Evolutionary conservation across 2,888 invertebrate species (phyloP).

Genomic region (Monopis laevigella): DNA sequence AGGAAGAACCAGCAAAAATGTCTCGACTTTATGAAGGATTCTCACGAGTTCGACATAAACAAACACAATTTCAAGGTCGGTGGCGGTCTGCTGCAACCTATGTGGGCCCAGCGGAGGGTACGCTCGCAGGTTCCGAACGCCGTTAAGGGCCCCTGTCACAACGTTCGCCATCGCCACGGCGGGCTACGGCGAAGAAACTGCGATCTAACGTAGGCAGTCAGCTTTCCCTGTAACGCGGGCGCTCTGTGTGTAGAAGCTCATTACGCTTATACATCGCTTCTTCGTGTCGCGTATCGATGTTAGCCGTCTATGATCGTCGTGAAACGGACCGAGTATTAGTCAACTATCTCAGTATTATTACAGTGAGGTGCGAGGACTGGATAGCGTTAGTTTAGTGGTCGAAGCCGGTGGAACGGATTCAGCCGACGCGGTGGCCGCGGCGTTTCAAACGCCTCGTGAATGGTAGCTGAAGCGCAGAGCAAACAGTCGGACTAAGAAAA

Average conservation of each 20-base stretch:
- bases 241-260: slow-evolving; percentile 26
- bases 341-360: slow-evolving; percentile 68
- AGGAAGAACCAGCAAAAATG: slow-evolving; percentile 61
- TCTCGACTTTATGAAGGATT: slow-evolving; percentile 71
- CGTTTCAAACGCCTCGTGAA: slow-evolving; percentile 50
- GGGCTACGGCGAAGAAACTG: slow-evolving; percentile 57
- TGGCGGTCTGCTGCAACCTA: slow-evolving; percentile 31
- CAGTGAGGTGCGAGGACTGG: slow-evolving; percentile 58
- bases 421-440: slow-evolving; percentile 57
- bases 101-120: slow-evolving; percentile 54
- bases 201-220: slow-evolving; percentile 50
- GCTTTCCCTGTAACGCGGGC: slow-evolving; percentile 22
- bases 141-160: slow-evolving; percentile 48
- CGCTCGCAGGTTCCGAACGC: slow-evolving; percentile 45
- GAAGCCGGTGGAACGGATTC: slow-evolving; percentile 45
- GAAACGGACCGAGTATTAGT: slow-evolving; percentile 65
- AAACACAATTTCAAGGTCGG: slow-evolving; percentile 66
- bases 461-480: slow-evolving; percentile 62
- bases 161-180: slow-evolving; percentile 55
- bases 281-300: slow-evolving; percentile 51
- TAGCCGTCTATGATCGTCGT: slow-evolving; percentile 60
- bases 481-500: slow-evolving; percentile 58
- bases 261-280: slow-evolving; percentile 58
- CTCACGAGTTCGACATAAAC: slow-evolving; percentile 69
- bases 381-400: slow-evolving; percentile 56